Conservation (phyloP, 2,113 vertebrate genomes). For the Chionomys nivalis region DNA sequence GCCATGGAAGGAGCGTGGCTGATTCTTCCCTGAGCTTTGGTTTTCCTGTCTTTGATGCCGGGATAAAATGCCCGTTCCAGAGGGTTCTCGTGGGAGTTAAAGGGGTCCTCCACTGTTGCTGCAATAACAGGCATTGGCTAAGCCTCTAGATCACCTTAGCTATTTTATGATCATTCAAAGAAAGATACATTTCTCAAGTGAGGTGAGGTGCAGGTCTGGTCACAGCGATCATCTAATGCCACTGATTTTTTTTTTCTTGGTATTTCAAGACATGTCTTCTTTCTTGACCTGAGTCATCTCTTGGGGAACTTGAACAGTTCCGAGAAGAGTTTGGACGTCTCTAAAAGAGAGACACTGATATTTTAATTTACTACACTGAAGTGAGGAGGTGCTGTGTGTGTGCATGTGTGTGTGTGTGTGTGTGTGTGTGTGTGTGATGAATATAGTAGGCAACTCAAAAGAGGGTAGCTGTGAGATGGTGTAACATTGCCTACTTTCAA, state of each 20-base stretch:
- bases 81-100: neutral
- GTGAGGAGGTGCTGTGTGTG: neutral
- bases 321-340: neutral
- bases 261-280: neutral
- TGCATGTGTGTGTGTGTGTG: neutral
- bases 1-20: neutral
- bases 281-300: neutral
- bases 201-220: neutral
- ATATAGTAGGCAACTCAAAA: neutral
- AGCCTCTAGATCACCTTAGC: neutral
- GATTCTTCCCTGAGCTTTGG: neutral
- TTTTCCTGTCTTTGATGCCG: neutral
- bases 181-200: neutral
- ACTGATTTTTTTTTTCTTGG: neutral
- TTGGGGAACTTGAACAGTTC: neutral
- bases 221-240: neutral
- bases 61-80: neutral
- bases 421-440: neutral
- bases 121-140: neutral
- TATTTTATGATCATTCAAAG: neutral
- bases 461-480: neutral
- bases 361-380: neutral
- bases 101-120: neutral
- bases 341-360: neutral
- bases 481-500: neutral